These are phyloP conservation scores for Cheirogaleus medius DNA, from an alignment of 2,113 vertebrate species.

Conservation along the genomic window DNA sequence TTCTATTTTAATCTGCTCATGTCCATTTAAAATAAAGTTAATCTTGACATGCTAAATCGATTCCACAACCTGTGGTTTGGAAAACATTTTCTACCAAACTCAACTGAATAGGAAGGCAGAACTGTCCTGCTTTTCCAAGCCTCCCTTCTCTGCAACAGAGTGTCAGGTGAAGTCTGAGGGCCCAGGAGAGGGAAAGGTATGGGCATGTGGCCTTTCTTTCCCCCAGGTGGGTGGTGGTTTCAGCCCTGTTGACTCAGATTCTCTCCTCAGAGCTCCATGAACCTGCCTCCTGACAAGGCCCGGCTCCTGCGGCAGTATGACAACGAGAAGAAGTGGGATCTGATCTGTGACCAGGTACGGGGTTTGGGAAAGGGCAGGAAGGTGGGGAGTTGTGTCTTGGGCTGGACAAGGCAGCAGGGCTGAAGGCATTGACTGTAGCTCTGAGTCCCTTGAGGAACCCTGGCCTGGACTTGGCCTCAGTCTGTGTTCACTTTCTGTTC, in stretches of 20 bases:
- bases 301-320: slow-evolving; percentile 96
- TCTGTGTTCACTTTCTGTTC: neutral
- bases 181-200: neutral
- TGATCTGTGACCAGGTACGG: slow-evolving; percentile 96
- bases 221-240: neutral
- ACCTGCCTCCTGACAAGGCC: slow-evolving; percentile 97
- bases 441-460: neutral
- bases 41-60: slow-evolving; percentile 15
- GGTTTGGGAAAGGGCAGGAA: neutral
- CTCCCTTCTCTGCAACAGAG: neutral
- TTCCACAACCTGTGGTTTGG: neutral
- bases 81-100: neutral
- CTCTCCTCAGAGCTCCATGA: slow-evolving; percentile 95
- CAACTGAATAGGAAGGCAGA: neutral
- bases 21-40: slow-evolving; percentile 41
- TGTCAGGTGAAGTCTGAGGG: neutral
- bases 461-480: neutral
- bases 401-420: neutral
- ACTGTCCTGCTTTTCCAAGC: neutral
- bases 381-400: neutral
- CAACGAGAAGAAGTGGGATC: slow-evolving; percentile 98
- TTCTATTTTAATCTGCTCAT: slow-evolving; percentile 5
- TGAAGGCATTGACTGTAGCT: neutral
- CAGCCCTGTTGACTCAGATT: neutral
- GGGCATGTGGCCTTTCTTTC: rapidly evolving